A percentile compares a stretch with the other conserved stretches of the same genome.
Conservation (phyloP, 2,113 vertebrate genomes). For the Xenopus laevis region DNA sequence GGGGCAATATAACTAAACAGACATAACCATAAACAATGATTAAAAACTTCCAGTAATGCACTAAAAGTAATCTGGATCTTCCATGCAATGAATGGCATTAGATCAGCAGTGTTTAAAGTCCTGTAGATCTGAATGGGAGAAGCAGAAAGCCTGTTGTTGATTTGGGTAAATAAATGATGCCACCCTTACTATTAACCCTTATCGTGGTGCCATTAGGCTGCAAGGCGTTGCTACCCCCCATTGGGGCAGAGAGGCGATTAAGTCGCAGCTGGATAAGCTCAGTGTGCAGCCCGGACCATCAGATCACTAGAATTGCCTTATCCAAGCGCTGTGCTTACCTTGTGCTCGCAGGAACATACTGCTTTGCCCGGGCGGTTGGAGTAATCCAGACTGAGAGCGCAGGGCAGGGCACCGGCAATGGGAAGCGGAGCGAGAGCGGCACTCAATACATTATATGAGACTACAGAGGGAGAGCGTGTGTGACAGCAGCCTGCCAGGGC, state of each 20-base stretch:
- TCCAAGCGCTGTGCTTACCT: constrained; percentile 18
- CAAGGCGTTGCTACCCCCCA: not conserved
- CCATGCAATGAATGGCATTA: not conserved
- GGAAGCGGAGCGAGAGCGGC: constrained; percentile 17
- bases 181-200: constrained; percentile 7
- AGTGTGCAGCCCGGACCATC: too few species aligned
- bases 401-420: not conserved
- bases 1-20: too few species aligned
- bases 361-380: constrained; percentile 12
- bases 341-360: constrained; percentile 21
- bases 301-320: not conserved
- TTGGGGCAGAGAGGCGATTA: constrained; percentile 13
- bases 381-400: constrained; percentile 31
- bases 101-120: not conserved
- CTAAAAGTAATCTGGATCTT: too few species aligned
- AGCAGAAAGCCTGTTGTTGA: too few species aligned
- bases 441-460: not conserved
- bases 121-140: not conserved
- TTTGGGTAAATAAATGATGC: not conserved
- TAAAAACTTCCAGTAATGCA: too few species aligned
- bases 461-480: constrained; percentile 14
- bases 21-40: too few species aligned
- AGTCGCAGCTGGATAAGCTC: too few species aligned
- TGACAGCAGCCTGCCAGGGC: constrained; percentile 42
- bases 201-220: not conserved